Conservation (phyloP, 2,113 vertebrate species). For the Peromyscus californicus region DNA sequence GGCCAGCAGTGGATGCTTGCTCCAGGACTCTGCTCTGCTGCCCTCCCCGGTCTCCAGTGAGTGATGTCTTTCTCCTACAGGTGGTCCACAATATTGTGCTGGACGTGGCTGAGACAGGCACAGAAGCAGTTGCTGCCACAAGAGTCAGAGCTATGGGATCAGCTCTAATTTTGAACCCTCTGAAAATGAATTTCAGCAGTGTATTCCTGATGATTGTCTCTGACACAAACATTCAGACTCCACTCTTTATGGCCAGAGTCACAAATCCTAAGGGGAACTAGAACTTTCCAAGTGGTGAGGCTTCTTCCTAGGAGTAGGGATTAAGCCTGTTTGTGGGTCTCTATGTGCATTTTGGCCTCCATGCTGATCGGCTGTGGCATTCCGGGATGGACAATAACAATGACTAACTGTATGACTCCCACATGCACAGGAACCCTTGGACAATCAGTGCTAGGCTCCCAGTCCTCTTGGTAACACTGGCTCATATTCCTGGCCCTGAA, state of each 20-base stretch:
- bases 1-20: not conserved
- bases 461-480: not conserved
- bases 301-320: accelerated
- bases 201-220: constrained; percentile 39
- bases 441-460: not conserved
- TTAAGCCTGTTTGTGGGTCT: not conserved
- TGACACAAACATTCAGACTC: accelerated
- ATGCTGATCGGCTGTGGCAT: not conserved
- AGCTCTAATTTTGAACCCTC: not conserved
- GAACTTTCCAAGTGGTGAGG: accelerated
- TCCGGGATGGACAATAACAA: not conserved
- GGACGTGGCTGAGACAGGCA: constrained; percentile 17
- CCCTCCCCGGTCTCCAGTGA: accelerated
- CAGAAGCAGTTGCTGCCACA: not conserved
- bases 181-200: accelerated
- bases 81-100: constrained; percentile 59
- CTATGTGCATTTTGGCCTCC: not conserved
- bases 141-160: not conserved
- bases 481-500: not conserved
- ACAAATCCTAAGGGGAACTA: not conserved
- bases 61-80: not conserved
- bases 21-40: not conserved
- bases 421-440: not conserved
- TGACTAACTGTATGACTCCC: not conserved
- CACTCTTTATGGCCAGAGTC: not conserved